Evolutionary conservation across 2,888 invertebrate genomes (phyloP), one percentile per base, ranked within the genome.

Genomic region (Maniola hyperantus): DNA sequence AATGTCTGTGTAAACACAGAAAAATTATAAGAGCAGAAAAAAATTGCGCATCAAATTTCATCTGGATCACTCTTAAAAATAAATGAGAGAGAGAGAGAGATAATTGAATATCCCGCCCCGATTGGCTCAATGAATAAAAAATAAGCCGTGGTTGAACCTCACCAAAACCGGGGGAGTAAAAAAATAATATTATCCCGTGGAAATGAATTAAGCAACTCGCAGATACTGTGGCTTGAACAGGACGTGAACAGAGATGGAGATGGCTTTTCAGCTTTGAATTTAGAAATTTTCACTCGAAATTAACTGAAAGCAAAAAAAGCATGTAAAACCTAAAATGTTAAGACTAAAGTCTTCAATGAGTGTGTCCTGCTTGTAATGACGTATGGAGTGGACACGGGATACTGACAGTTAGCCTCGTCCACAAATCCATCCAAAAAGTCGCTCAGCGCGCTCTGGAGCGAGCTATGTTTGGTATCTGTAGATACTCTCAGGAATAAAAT

Each of bases 161-260:
- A 85, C 84, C 87, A 89, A 89, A 80, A 79, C 82, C 74, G 82
- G 80, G 81, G 89, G 88, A 87, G 89, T 87, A 91, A 91, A 91
- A 91, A 92, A 92, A 92, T 92, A 92, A 92, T 91, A 92, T 91
- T 91, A 92, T 92, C 91, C 91, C 76, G 88, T 89, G 89, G 89
- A 92, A 91, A 92, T 91, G 91, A 92, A 92, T 92, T 92, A 92
- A 92, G 88, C 86, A 87, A 85, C 84, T 85, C 84, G 79, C 83
- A 84, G 90, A 91, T 90, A 89, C 87, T 83, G 79, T 71, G 82
- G 75, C 60, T 72, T 75, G 71, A 75, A 72, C 76, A 70, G 76
- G 73, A 73, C 68, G 67, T 67, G 70, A 69, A 67, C 69, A 55
- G 42, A 55, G 54, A 51, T 74, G 74, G 81, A 77, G 61, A 62